These are phyloP conservation scores for Heliconius nattereri DNA, from an alignment of 1,140 invertebrate genomes.

Conservation along the genomic window DNA sequence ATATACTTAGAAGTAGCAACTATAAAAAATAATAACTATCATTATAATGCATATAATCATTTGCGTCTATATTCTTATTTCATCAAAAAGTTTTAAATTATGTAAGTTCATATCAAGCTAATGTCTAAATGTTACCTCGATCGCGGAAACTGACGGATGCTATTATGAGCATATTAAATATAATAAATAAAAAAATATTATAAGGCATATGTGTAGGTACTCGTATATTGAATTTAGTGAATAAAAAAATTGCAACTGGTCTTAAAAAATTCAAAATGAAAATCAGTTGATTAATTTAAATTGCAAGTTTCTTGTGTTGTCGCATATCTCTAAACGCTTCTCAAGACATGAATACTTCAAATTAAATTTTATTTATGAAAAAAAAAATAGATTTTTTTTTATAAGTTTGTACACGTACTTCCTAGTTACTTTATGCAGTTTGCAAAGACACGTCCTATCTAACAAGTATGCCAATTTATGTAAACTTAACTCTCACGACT, in stretches of 20 bases:
- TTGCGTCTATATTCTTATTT: not conserved
- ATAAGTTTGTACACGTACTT: not conserved
- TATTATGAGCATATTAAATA: no score
- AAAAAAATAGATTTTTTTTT: no score
- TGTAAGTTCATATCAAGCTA: slow-evolving; percentile 2
- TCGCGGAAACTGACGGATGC: not conserved
- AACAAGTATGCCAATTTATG: slow-evolving; percentile 11
- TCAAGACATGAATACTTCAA: no score
- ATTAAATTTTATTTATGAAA: no score
- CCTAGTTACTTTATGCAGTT: not conserved
- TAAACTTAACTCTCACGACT: slow-evolving; percentile 9
- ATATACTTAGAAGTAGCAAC: not conserved
- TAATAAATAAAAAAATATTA: no score
- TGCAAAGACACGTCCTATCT: not conserved
- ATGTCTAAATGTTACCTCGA: not conserved
- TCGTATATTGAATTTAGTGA: not conserved
- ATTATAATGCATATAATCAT: not conserved
- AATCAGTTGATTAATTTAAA: no score
- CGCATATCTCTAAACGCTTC: no score
- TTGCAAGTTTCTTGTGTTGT: no score
- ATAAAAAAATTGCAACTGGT: no score
- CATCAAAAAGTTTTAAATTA: not conserved
- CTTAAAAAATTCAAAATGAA: no score
- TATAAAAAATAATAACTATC: not conserved
- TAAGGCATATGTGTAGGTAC: not conserved